Conservation (phyloP, 2,797 vertebrate genomes). For the Moxostoma hubbsi region DNA sequence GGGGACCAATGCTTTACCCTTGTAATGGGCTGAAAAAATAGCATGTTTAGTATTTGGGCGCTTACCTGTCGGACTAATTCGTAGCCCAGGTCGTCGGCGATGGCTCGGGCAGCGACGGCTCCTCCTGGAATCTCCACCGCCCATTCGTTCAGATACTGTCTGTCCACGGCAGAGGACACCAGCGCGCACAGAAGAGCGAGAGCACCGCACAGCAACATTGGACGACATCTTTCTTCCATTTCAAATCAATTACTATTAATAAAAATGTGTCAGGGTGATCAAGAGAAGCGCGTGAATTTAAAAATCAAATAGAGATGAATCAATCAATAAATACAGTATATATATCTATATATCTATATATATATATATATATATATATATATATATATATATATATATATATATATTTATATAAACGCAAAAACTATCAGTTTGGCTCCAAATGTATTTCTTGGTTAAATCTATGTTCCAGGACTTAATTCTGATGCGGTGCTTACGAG, state of each 20-base stretch:
- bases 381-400: too few relatives aligned
- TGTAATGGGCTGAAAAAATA: neutral
- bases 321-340: slow-evolving; percentile 18
- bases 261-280: slow-evolving; percentile 51
- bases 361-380: too few relatives aligned
- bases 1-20: neutral
- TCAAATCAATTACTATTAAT: slow-evolving; percentile 68
- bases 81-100: slow-evolving; percentile 91
- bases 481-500: slow-evolving; percentile 53
- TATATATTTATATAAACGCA: too few relatives aligned
- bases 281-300: slow-evolving; percentile 15
- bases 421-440: slow-evolving; percentile 15
- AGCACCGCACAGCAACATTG: slow-evolving; percentile 74
- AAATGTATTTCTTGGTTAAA: slow-evolving; percentile 41
- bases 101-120: slow-evolving; percentile 79
- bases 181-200: slow-evolving; percentile 75
- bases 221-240: slow-evolving; percentile 83
- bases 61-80: slow-evolving; percentile 92
- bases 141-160: slow-evolving; percentile 97
- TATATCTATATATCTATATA: too few relatives aligned
- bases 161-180: slow-evolving; percentile 71
- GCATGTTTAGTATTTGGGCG: neutral
- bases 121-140: slow-evolving; percentile 94
- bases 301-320: slow-evolving; percentile 29
- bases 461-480: neutral